Evolutionary conservation across 2,797 vertebrate species (phyloP), one percentile per base, ranked within the genome.

Genomic region (Pseudocheirus occidentalis): DNA sequence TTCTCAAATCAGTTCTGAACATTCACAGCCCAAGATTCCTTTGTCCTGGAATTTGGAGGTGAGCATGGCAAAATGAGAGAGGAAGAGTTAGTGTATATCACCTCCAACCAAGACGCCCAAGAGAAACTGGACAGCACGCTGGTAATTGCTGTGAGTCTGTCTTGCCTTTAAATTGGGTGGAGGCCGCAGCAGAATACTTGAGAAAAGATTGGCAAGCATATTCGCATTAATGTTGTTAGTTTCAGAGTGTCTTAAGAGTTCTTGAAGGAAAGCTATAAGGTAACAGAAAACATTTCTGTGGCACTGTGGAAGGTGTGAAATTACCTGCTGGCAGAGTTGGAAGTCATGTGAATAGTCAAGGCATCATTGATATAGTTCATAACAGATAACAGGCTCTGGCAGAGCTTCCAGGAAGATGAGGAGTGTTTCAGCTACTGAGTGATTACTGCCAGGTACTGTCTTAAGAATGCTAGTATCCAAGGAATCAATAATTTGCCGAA

Each of bases 321-420:
- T 99, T 97, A 99, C 97, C 99, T 99, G 98, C 5, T 87, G 99
- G 98, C 99, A 99, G 94, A 99, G 99, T 16, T 99, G 99, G 97
- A 98, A 99, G 98, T 99, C 99, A 7, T 99, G 99, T 1, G 99
- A 98, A 28, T 98, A 98, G 24, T 99, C 99, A 0, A 99, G 99
- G 98, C 99, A 99, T 29, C 98, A 98, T 94, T 99, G 99, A 97
- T 99, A 99, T 66, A 99, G 99, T 98, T 99, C 99, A 0, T 99
- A 99, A 98, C 99, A 99, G 90, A 99, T 98, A 81, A 99, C 99
- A 0, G 99, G 99, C 97, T 99, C 99, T 0, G 99, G 99, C 92
- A 99, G 98, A 1, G 99, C 99, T 98, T 99, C 99, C 98, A 99
- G 97, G 98, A 99, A 99, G 98, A 99, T 99, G 97, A 99, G 96